Evolutionary conservation across 2,888 invertebrate genomes (phyloP), one percentile per base, ranked within the genome.

Genomic region (Neelides folsomi): DNA sequence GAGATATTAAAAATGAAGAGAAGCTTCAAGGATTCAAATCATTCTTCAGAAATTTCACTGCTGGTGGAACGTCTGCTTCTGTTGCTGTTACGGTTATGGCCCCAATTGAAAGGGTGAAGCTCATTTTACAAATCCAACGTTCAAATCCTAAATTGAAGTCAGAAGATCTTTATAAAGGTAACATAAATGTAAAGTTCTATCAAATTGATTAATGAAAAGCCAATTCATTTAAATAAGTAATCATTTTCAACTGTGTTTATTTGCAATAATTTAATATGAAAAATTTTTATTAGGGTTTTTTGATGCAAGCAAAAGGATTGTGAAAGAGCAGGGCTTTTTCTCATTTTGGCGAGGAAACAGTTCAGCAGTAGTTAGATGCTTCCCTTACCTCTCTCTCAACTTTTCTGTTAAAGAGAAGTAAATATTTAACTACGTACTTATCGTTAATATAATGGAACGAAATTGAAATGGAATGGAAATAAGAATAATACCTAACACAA

Each of bases 321-420:
- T 52, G 4, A 49, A 45, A 40, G 57, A 58, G 12, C 54, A 58
- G 47, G 60, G 60, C 1, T 27, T 51, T 44, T 12, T 44, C 12
- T 40, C 56, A 10, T 52, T 57, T 35, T 60, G 60, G 60, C 19
- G 60, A 35, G 60, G 60, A 16, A 61, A 61, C 36, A 16, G 13
- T 9, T 57, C 57, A 2, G 44, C 47, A 38, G 52, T 59, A 16
- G 4, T 55, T 7, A 47, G 61, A 16, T 51, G 54, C 37, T 59
- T 61, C 47, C 58, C 59, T 6, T 57, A 59, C 20, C 56, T 56
- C 51, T 58, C 61, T 6, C 41, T 61, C 4, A 61, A 59, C 47
- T 61, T 61, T 56, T 51, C 58, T 9, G 41, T 59, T 13, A 55
- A 54, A 50, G 58, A 61, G 37, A 49, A 49, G 58, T 60, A 50